Conservation (phyloP, 2,113 vertebrate genomes). For the Seriola rivoliana region DNA sequence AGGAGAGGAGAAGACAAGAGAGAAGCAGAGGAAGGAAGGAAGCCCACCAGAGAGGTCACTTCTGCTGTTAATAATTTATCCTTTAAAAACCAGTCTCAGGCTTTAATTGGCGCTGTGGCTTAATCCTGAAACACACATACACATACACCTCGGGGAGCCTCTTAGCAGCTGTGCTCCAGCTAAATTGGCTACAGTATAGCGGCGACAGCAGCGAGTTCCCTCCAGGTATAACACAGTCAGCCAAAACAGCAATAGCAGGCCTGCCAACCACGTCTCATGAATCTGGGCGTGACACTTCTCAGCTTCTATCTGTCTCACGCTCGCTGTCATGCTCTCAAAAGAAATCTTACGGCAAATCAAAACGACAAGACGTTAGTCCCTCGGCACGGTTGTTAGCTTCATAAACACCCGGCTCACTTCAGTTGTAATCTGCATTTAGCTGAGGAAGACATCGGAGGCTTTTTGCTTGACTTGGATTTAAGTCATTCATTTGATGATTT, state of each 20-base stretch:
- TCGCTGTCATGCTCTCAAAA: slow-evolving; percentile 68
- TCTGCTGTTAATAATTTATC: slow-evolving; percentile 85
- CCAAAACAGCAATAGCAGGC: slow-evolving; percentile 68
- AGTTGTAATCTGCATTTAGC: slow-evolving; percentile 66
- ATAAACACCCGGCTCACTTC: slow-evolving; percentile 64
- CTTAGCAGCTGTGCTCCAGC: slow-evolving; percentile 81
- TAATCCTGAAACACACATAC: slow-evolving; percentile 75
- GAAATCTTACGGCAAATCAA: slow-evolving; percentile 70
- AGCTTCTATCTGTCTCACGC: slow-evolving; percentile 58
- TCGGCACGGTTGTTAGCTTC: slow-evolving; percentile 43
- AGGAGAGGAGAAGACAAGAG: slow-evolving; percentile 24
- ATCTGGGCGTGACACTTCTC: slow-evolving; percentile 75
- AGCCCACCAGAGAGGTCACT: slow-evolving; percentile 81
- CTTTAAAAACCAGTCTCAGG: slow-evolving; percentile 77
- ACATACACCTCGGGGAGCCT: slow-evolving; percentile 77
- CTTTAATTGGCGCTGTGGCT: slow-evolving; percentile 83
- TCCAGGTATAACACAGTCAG: slow-evolving; percentile 73
- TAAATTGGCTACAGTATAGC: slow-evolving; percentile 76
- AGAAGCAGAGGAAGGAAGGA: slow-evolving; percentile 46
- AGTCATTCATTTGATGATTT: slow-evolving; percentile 62
- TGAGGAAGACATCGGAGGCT: slow-evolving; percentile 31
- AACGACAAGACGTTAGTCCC: slow-evolving; percentile 63
- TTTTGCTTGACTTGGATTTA: slow-evolving; percentile 49
- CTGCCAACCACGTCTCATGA: slow-evolving; percentile 67
- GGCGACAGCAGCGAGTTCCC: slow-evolving; percentile 62